Evolutionary conservation across 2,888 invertebrate genomes (phyloP), one percentile per base, ranked within the genome.

Genomic region (Ferrisia virgata): DNA sequence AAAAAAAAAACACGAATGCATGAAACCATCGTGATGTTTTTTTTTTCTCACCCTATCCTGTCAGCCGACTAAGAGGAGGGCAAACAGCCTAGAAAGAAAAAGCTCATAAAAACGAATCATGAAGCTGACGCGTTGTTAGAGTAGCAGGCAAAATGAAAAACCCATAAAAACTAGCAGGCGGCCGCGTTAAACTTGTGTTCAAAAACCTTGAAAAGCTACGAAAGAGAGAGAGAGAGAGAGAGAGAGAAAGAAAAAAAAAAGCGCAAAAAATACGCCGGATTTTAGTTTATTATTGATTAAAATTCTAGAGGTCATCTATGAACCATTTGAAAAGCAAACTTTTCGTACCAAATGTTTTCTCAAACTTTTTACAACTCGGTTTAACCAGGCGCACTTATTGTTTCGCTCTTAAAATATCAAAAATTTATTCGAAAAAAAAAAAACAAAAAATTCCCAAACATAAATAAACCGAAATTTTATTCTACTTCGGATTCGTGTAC

Each of bases 251-350:
- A n/a, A n/a, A n/a, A n/a, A n/a, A n/a, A n/a, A n/a, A n/a, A n/a
- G n/a, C n/a, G n/a, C n/a, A n/a, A 69, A 64, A 28, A 28, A 64
- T 9, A n/a, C 69, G 36, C 15, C 31, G 72, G 72, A 76, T 76
- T 36, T 36, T 33, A 31, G 31, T 69, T 31, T 28, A 69, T 76
- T 76, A 76, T 76, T 36, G 72, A 76, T 76, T 76, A 76, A 76
- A 76, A 76, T 76, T 76, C 36, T 36, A 33, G 18, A 76, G 72
- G 72, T 76, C 72, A 76, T 3, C 33, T 36, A 22, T 9, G 36
- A 76, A 69, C 64, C 22, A 69, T 33, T 76, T 36, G 36, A 36
- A 76, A 76, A 76, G 18, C 28, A 64, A 53, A 53, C n/a, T 22
- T 53, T 64, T 64, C 22, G 64, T 25, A n/a, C 25, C 2, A 58